A percentile compares a stretch with the other conserved stretches of the same genome.
These are phyloP conservation scores for Cavia aperea DNA, from an alignment of 2,113 vertebrate species.

Conservation along the genomic window DNA sequence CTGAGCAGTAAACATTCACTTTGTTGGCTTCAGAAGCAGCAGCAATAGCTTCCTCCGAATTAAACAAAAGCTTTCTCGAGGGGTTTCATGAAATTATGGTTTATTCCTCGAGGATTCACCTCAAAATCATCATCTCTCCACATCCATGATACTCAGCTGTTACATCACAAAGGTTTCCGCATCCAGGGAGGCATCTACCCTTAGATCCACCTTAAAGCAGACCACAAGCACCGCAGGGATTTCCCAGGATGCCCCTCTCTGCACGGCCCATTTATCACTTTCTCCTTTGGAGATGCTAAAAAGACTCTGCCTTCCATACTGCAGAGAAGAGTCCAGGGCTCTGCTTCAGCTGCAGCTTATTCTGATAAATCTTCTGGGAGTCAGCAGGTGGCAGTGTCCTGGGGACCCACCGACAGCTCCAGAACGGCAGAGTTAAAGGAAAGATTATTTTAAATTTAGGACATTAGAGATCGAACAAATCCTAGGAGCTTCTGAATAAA, in stretches of 20 bases:
- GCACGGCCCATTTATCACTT: neutral
- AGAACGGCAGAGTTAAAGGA: neutral
- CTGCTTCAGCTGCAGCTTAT: neutral
- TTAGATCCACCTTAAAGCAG: neutral
- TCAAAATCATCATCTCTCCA: neutral
- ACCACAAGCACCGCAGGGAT: neutral
- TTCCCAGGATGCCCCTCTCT: neutral
- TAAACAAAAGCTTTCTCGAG: neutral
- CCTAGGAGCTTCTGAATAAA: neutral
- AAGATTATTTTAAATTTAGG: neutral
- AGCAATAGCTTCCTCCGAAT: neutral
- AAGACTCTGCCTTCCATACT: neutral
- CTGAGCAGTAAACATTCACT: neutral
- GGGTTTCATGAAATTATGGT: neutral
- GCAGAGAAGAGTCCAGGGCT: neutral
- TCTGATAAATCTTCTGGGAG: neutral
- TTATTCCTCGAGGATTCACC: neutral
- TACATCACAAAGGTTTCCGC: neutral
- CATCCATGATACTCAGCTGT: neutral
- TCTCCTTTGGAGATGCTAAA: neutral
- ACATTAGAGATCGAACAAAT: neutral
- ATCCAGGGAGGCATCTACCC: too few relatives aligned
- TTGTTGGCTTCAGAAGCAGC: neutral
- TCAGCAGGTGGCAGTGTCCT: neutral
- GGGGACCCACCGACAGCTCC: neutral